Percentiles rank a stretch among this genome's conserved stretches.
phyloP scores from a whole-genome alignment of 2,113 vertebrate genomes.

The Silurus asotus region DNA sequence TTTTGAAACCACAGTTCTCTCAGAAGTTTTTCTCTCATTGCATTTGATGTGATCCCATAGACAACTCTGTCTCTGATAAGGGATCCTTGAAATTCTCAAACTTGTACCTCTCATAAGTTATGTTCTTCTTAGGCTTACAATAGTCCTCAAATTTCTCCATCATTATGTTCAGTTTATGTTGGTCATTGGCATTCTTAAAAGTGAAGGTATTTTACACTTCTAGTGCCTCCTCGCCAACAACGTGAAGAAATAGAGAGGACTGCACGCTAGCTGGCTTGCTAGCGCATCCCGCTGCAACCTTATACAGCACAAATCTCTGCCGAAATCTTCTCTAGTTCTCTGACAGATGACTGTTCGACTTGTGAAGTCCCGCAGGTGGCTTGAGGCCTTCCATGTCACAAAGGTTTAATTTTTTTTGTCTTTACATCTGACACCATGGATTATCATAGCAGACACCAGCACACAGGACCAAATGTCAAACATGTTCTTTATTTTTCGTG shows the following conservation, averaged over 20 bases:
- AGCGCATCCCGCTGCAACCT: background rate
- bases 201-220: slow-evolving; percentile 46
- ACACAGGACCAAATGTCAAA: too few species aligned
- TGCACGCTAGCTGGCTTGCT: slow-evolving; percentile 23
- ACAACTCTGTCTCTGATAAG: slow-evolving; percentile 39
- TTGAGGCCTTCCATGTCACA: too few species aligned
- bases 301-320: slow-evolving; percentile 30
- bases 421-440: too few species aligned
- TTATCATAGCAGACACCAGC: too few species aligned
- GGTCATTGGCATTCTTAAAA: background rate
- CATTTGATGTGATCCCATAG: slow-evolving; percentile 39
- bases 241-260: background rate
- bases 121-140: slow-evolving; percentile 35
- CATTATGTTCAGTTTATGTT: background rate
- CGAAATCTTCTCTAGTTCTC: slow-evolving; percentile 6
- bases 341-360: too few species aligned
- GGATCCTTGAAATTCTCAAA: slow-evolving; percentile 31
- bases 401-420: too few species aligned
- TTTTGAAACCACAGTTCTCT: background rate
- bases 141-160: slow-evolving; percentile 29
- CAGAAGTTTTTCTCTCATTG: slow-evolving; percentile 10
- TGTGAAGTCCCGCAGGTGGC: too few species aligned
- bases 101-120: slow-evolving; percentile 16
- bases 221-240: too few species aligned
- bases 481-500: too few species aligned